Evolutionary conservation across 2,888 invertebrate species (phyloP).

Genomic region (Ligdia adustata): DNA sequence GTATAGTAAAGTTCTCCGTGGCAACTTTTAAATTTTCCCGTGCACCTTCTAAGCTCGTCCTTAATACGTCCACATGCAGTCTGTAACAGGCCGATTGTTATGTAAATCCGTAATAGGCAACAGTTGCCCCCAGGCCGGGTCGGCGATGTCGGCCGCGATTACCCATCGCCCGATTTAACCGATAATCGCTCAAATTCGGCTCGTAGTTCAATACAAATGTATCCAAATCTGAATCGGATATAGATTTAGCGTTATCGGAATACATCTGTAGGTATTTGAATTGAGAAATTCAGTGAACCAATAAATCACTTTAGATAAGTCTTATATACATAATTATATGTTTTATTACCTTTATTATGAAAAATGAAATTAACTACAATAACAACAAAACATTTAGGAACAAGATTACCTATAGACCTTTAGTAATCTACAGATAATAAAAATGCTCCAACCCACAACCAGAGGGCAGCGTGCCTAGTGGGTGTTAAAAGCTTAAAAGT

Average conservation of each 20-base stretch:
- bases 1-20: not conserved
- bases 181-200: conserved; percentile 21
- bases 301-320: not conserved
- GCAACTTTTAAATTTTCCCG: not conserved
- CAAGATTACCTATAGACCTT: too few relatives aligned
- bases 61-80: conserved; percentile 14
- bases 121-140: conserved; percentile 29
- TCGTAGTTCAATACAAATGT: conserved; percentile 7
- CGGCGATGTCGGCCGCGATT: conserved; percentile 15
- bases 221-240: not conserved
- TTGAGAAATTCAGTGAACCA: not conserved
- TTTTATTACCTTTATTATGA: too few relatives aligned
- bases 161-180: conserved; percentile 20
- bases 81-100: conserved; percentile 32
- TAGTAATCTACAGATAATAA: too few relatives aligned
- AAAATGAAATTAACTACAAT: too few relatives aligned
- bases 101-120: conserved; percentile 38
- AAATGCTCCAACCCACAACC: too few relatives aligned
- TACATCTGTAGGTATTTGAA: not conserved
- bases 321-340: too few relatives aligned
- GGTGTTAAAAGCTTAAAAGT: too few relatives aligned
- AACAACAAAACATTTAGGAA: too few relatives aligned
- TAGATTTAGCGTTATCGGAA: not conserved
- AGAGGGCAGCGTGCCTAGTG: too few relatives aligned
- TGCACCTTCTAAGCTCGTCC: not conserved